These are phyloP conservation scores for Stichodactyla helianthus DNA, from an alignment of 64 coral and sea anemone genomes.

Conservation along the genomic window DNA sequence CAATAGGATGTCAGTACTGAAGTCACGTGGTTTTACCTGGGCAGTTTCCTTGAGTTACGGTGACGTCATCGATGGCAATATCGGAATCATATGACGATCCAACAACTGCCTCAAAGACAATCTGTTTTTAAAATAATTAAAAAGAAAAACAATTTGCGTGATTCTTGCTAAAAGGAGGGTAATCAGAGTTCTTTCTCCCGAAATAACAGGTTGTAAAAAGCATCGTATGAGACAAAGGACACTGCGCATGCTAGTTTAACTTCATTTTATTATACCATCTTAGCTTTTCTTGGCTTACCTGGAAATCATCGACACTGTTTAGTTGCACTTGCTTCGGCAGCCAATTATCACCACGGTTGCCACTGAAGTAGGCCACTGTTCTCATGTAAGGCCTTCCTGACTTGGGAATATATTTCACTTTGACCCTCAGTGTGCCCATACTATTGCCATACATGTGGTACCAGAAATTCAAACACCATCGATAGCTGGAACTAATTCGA, in stretches of 20 bases:
- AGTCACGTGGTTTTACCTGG: constrained; percentile 49
- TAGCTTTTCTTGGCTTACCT: constrained; percentile 35
- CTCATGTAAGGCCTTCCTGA: constrained; percentile 19
- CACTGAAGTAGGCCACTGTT: constrained; percentile 21
- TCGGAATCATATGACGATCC: constrained; percentile 75
- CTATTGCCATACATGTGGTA: constrained; percentile 93
- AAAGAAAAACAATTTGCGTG: background rate
- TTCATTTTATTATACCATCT: background rate
- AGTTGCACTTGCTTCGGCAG: constrained; percentile 50
- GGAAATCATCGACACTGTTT: constrained; percentile 81
- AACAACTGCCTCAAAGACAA: constrained; percentile 76
- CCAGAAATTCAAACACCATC: constrained; percentile 91
- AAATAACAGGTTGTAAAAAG: too few relatives aligned
- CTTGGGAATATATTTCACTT: constrained; percentile 24
- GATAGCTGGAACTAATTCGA: constrained; percentile 42
- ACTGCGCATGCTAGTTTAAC: too few relatives aligned
- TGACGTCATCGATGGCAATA: constrained; percentile 89
- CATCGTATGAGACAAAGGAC: too few relatives aligned
- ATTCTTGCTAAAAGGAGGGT: background rate
- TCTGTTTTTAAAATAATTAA: constrained; percentile 26
- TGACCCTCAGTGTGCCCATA: constrained; percentile 52
- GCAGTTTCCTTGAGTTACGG: constrained; percentile 68
- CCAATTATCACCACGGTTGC: constrained; percentile 82
- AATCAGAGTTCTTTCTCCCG: too few relatives aligned
- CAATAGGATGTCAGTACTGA: background rate